phyloP scores from a whole-genome alignment of 1,140 invertebrate genomes.

The Caenorhabditis tropicalis region DNA sequence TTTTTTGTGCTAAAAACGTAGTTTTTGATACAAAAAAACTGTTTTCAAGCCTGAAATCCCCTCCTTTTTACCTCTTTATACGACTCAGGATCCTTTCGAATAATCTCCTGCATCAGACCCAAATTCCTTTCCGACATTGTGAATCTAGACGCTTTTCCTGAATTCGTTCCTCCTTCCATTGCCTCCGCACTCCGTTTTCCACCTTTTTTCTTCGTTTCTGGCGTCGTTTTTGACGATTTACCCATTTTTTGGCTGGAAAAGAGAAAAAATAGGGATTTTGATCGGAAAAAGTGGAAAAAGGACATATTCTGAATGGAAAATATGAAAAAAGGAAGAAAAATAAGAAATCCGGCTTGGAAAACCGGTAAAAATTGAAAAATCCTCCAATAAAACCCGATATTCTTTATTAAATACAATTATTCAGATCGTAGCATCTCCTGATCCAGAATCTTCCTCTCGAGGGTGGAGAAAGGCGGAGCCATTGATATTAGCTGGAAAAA shows the following conservation, averaged over 20 bases:
- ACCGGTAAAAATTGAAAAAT: neutral
- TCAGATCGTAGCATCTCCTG: no score
- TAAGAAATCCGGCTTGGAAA: neutral
- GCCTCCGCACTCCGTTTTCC: neutral
- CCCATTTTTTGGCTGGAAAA: constrained; percentile 26
- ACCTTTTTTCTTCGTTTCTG: neutral
- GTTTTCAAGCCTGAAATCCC: neutral
- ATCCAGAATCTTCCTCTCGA: no score
- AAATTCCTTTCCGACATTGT: constrained; percentile 61
- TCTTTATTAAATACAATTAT: no score
- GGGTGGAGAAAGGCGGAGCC: no score
- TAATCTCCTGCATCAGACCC: constrained; percentile 62
- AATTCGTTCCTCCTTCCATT: neutral
- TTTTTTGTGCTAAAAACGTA: no score
- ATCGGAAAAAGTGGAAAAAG: neutral
- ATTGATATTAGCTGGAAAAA: no score
- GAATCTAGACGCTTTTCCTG: constrained; percentile 36
- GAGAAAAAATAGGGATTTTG: neutral
- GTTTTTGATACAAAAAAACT: neutral
- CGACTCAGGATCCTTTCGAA: constrained; percentile 67
- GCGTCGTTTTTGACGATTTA: neutral
- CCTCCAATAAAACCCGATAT: neutral
- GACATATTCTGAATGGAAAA: neutral
- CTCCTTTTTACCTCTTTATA: constrained; percentile 60
- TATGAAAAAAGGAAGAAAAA: neutral